Base-by-base conservation (phyloP, 1,140 invertebrate genomes). In the Drosophila pandora region DNA sequence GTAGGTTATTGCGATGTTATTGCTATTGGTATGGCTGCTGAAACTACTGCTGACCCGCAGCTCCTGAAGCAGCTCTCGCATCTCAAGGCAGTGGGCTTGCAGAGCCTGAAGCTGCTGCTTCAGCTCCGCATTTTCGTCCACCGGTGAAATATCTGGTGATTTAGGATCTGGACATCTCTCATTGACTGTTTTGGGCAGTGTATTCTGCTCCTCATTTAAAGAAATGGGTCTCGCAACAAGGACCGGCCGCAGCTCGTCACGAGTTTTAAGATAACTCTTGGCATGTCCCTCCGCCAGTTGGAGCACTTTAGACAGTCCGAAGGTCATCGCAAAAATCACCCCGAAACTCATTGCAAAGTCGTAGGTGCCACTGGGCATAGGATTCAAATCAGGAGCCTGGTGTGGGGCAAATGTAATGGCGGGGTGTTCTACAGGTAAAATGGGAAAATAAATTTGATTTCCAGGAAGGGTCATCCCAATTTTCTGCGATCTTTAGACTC, bases 51-150 rank as follows among this genome's bases (percentile, higher is more conserved):
- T 59, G 13, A 34, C 13, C 2, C 52, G 52, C 43, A 83, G 48
- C 23, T 83, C 80, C 2, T 64, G 50, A 13, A 84, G 55, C 12
- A 83, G 41, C 8, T 79, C 76, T 6, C 49, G 68, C 59, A 74
- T 63, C 39, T 64, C 71, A 22, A 43, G 50, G 6, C 65, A 84
- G 43, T 74, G 80, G 4, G 45, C 13, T 41, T 79, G 76, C 22
- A 84, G 59, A 13, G 41, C 39, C 22, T 54, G 47, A 6, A 84
- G 57, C n/a, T 84, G 67, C 32, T 72, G 60, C 22, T 22, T 72
- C 0, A 84, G 41, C 9, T 62, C 62, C 1, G 21, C 45, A 22
- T 57, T 63, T 8, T 78, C 22, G 3, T 53, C 34, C n/a, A 49
- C 9, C 23, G 21, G 13, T 4, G 21, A n/a, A 10, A 22, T 9